phyloP scores from a whole-genome alignment of 2,888 invertebrate species.

The Lithophane ornitopus region DNA sequence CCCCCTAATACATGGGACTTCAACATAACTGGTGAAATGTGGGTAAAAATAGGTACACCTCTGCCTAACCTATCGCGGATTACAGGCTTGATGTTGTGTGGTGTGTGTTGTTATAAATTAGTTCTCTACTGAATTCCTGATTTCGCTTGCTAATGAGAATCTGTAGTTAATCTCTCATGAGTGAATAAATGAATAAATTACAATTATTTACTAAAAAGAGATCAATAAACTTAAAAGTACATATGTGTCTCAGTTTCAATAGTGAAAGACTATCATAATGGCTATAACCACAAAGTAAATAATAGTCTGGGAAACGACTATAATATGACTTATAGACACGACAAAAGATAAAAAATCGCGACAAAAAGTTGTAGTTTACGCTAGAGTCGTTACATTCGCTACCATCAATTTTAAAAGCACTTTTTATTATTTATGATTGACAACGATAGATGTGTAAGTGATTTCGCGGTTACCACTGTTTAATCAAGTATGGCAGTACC shows the following conservation, averaged over 20 bases:
- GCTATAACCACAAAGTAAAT: constrained; percentile 12
- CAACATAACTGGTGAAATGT: too few species aligned
- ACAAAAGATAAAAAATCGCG: constrained; percentile 35
- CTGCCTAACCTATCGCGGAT: too few species aligned
- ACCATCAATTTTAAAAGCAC: constrained; percentile 19
- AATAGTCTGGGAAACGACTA: constrained; percentile 53
- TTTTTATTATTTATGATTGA: constrained; percentile 43
- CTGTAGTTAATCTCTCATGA: neutral
- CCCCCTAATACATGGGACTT: too few species aligned
- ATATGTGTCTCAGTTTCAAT: constrained; percentile 7
- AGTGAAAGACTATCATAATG: constrained; percentile 44
- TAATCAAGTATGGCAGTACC: constrained; percentile 8
- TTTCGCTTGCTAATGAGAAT: neutral
- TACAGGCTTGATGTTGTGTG: too few species aligned
- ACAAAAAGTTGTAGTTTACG: constrained; percentile 46
- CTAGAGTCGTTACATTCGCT: constrained; percentile 44
- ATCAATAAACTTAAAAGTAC: constrained; percentile 25
- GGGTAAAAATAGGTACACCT: too few species aligned
- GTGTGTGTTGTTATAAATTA: neutral
- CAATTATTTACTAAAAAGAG: neutral
- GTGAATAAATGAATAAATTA: neutral
- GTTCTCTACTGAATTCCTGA: neutral
- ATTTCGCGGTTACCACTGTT: constrained; percentile 22
- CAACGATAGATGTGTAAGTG: constrained; percentile 35
- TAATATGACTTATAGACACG: constrained; percentile 17